Evolutionary conservation across 2,113 vertebrate genomes (phyloP), one percentile per base, ranked within the genome.

Genomic region (Bufo bufo): DNA sequence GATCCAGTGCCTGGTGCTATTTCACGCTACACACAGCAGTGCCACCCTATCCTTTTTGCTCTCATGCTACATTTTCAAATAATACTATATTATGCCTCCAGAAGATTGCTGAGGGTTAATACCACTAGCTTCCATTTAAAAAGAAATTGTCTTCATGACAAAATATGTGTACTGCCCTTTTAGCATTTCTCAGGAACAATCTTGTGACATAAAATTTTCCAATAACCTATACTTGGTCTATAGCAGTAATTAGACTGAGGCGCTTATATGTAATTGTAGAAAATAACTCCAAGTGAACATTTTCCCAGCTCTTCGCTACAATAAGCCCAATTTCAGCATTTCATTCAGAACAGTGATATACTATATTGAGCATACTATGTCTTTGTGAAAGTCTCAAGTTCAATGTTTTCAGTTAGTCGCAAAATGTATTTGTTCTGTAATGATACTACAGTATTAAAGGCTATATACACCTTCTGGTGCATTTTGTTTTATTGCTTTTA

Each of bases 351-450:
- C 7, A 81, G 54, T 58, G 78, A 59, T 58, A 5, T 19, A 59
- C 13, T 81, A 81, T 58, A 81, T 3, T 61, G 52, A 81, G 45
- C 16, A 61, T 4, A 33, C 23, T 43, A 19, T 9, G 56, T 23
- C 56, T 43, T 80, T 81, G 78, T 61, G 20, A 43, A 61, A 81
- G 23, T 16, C 23, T 58, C 56, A 81, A 81, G 56, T 81, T 79
- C 54, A 81, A 11, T 17, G 10, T 23, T 23, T 81, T 81, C 16
- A 58, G 11, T 19, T 45, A 81, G 43, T 43, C 16, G 17, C 16
- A 81, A 81, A 81, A 58, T 81, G 33, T 8, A 81, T 81, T 81
- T 59, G 78, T 61, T 61, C 78, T 43, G 74, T 50, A 77, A 77
- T 20, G 56, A 81, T 47, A 8, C 6, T 8, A 45, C 23, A 19